A percentile compares a stretch with the other conserved stretches of the same genome.
These are phyloP conservation scores for Ptychoptera contaminata DNA, from an alignment of 2,888 invertebrate species.

Conservation along the genomic window DNA sequence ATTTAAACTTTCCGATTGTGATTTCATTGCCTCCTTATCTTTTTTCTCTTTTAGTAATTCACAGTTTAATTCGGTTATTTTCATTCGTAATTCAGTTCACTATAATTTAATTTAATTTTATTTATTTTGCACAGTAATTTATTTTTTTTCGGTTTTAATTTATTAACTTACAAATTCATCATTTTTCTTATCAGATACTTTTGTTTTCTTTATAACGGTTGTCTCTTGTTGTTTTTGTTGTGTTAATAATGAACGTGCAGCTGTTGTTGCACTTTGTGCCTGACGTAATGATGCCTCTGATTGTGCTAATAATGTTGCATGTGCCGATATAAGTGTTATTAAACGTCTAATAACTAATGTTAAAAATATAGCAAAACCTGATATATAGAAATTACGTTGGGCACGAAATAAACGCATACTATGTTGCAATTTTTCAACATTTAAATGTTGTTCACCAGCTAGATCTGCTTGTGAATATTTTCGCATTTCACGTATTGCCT, in stretches of 20 bases:
- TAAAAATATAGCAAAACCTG: constrained; percentile 91
- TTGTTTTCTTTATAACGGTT: constrained; percentile 16
- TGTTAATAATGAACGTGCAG: constrained; percentile 61
- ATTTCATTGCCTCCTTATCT: constrained; percentile 73
- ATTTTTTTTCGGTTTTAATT: no score
- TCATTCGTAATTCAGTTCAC: constrained; percentile 35
- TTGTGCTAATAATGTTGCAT: constrained; percentile 72
- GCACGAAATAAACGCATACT: constrained; percentile 93
- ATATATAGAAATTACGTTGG: constrained; percentile 96
- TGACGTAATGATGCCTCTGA: constrained; percentile 88
- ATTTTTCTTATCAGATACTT: constrained; percentile 25
- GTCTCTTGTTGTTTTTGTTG: constrained; percentile 35
- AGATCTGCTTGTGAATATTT: constrained; percentile 51
- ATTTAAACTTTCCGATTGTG: constrained; percentile 76
- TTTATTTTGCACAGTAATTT: no score
- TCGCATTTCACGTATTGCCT: constrained; percentile 86
- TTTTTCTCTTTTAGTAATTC: constrained; percentile 51
- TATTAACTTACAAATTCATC: constrained; percentile 19
- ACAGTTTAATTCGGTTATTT: constrained; percentile 44
- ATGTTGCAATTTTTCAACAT: constrained; percentile 86
- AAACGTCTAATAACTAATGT: constrained; percentile 81
- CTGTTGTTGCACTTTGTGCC: constrained; percentile 76
- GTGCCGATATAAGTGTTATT: constrained; percentile 65
- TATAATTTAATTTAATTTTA: no score
- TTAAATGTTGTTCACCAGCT: constrained; percentile 35